phyloP scores from a whole-genome alignment of 2,113 vertebrate genomes.

The Lophius piscatorius region DNA sequence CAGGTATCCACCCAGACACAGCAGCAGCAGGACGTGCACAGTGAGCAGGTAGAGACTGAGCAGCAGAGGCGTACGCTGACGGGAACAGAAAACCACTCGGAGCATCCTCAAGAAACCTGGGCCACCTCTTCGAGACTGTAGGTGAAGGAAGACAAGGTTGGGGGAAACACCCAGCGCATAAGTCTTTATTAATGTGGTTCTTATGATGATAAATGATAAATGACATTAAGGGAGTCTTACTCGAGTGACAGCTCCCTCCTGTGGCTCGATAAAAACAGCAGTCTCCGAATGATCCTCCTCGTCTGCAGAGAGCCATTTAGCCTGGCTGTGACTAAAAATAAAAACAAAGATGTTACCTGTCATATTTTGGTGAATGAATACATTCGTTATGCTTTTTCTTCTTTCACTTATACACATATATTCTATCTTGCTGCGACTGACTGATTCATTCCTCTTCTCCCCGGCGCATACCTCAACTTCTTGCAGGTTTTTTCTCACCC shows the following conservation, averaged over 20 bases:
- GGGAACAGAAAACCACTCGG: slow-evolving; percentile 82
- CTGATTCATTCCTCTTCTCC: no score
- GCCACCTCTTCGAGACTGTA: slow-evolving; percentile 78
- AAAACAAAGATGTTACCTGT: slow-evolving; percentile 16
- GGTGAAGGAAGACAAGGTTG: slow-evolving; percentile 3
- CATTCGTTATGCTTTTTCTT: no score
- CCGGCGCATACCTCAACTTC: no score
- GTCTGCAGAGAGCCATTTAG: slow-evolving; percentile 72
- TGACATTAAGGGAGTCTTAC: slow-evolving; percentile 74
- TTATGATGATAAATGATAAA: slow-evolving; percentile 13
- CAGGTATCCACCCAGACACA: slow-evolving; percentile 90
- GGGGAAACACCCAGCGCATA: background rate
- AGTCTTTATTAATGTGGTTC: slow-evolving; percentile 14
- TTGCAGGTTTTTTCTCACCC: no score
- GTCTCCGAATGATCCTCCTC: slow-evolving; percentile 80
- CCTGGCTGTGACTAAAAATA: slow-evolving; percentile 75
- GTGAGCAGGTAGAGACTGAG: slow-evolving; percentile 84
- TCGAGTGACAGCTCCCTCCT: slow-evolving; percentile 77
- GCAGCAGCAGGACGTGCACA: slow-evolving; percentile 87
- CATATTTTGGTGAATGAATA: background rate
- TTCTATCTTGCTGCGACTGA: no score
- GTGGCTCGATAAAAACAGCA: slow-evolving; percentile 82
- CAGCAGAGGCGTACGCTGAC: slow-evolving; percentile 86
- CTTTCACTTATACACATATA: no score
- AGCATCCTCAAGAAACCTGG: slow-evolving; percentile 82